phyloP scores from a whole-genome alignment of 2,888 invertebrate genomes.

The Dusona sp. region DNA sequence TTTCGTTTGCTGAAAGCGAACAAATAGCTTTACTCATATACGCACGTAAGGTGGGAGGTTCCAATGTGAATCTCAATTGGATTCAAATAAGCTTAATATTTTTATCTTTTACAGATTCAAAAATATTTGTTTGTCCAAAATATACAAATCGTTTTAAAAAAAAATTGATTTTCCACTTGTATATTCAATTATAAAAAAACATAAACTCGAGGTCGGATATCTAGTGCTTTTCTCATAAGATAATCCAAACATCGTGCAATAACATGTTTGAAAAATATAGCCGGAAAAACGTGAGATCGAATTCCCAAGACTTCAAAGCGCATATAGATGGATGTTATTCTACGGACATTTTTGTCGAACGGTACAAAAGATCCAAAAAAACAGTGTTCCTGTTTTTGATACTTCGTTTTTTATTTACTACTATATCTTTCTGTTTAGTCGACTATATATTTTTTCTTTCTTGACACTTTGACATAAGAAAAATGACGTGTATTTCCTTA shows the following conservation, averaged over 20 bases:
- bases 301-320: background rate
- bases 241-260: background rate
- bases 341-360: background rate
- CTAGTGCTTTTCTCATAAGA: background rate
- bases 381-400: constrained; percentile 18
- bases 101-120: background rate
- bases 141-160: background rate
- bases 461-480: background rate
- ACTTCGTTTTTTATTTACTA: constrained; percentile 9
- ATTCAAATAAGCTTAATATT: background rate
- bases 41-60: no score
- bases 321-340: background rate
- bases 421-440: constrained; percentile 5
- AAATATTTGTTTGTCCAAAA: background rate
- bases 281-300: constrained; percentile 6
- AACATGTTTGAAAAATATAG: background rate
- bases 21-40: no score
- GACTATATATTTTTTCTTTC: constrained; percentile 16
- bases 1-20: no score
- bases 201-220: background rate
- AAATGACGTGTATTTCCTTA: constrained; percentile 23
- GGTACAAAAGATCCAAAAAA: background rate
- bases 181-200: background rate
- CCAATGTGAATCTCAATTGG: background rate
- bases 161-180: background rate